These are phyloP conservation scores for Hemiprocne comata DNA, from an alignment of 2,113 vertebrate genomes.

Conservation along the genomic window DNA sequence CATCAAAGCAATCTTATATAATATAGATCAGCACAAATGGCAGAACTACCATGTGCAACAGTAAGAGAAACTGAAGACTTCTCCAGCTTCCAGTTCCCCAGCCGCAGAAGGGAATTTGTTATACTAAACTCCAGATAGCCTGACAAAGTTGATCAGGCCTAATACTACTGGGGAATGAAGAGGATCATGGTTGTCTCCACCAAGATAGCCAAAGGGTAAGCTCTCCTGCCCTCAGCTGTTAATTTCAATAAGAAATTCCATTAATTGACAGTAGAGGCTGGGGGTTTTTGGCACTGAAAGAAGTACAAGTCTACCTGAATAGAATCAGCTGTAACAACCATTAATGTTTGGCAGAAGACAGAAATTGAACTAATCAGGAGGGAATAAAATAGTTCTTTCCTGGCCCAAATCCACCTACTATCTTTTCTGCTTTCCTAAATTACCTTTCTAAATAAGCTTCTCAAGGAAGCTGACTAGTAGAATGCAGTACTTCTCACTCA, in stretches of 20 bases:
- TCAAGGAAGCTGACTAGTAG: background rate
- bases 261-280: background rate
- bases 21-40: background rate
- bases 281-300: background rate
- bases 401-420: background rate
- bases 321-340: background rate
- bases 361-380: background rate
- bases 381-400: background rate
- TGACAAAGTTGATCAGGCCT: background rate
- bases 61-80: background rate
- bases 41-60: background rate
- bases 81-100: background rate
- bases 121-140: background rate
- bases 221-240: background rate
- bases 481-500: background rate
- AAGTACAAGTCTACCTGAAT: background rate
- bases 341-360: background rate
- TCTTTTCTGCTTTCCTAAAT: background rate
- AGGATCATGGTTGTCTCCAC: background rate
- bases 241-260: background rate
- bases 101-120: background rate
- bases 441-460: background rate
- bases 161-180: background rate
- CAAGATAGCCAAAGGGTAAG: background rate
- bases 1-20: background rate